Evolutionary conservation across 2,888 invertebrate species (phyloP).

Genomic region (Teleogryllus oceanicus): DNA sequence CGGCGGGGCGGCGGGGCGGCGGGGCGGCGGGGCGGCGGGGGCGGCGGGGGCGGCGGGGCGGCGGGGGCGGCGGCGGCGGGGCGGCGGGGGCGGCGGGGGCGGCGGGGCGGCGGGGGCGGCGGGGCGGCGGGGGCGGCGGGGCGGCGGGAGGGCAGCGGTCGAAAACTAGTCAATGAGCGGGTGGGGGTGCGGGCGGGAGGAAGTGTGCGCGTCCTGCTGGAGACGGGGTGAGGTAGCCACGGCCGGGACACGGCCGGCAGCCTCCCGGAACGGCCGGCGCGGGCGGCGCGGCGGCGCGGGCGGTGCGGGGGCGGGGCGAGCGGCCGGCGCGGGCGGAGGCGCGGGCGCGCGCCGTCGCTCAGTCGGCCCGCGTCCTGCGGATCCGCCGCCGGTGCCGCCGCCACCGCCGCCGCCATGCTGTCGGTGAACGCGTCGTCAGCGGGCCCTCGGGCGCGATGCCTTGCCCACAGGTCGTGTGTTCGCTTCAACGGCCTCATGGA

Average conservation of each 20-base stretch:
- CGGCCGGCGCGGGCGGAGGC: not conserved
- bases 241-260: not conserved
- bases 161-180: too few relatives aligned
- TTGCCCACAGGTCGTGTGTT: not conserved
- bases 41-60: too few relatives aligned
- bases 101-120: too few relatives aligned
- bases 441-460: not conserved
- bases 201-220: too few relatives aligned
- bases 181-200: too few relatives aligned
- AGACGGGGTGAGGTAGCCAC: too few relatives aligned
- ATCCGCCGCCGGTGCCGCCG: not conserved
- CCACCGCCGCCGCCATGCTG: not conserved
- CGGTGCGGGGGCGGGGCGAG: not conserved
- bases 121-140: too few relatives aligned
- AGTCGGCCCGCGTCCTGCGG: not conserved
- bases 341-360: not conserved
- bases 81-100: too few relatives aligned
- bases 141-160: too few relatives aligned
- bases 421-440: not conserved
- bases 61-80: too few relatives aligned
- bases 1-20: too few relatives aligned
- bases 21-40: too few relatives aligned
- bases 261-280: not conserved
- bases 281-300: not conserved
- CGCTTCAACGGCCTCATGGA: constrained; percentile 38